Evolutionary conservation across 2,113 vertebrate genomes (phyloP), one percentile per base, ranked within the genome.

Genomic region (Ursus arctos): DNA sequence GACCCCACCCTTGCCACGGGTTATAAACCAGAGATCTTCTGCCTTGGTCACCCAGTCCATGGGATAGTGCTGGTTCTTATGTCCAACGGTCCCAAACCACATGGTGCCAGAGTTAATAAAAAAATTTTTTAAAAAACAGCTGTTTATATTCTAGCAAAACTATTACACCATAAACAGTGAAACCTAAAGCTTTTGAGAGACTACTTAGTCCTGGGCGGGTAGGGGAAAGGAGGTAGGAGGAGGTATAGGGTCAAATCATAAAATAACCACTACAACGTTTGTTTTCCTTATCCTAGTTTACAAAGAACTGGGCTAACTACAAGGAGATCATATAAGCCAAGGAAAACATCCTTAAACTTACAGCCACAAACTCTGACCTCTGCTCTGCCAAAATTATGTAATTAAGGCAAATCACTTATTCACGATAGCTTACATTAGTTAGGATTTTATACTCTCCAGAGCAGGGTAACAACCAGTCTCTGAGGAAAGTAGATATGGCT

Each of bases 151-250:
- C 80, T 87, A 14, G 33, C 47, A 97, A 95, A 96, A 94, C 19
- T 80, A 87, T 96, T 94, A 79, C 18, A 95, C 61, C 43, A 88
- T 85, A 57, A 95, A 10, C 6, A 86, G 31, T 93, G 65, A 96
- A 96, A 97, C 22, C 61, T 95, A 92, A 96, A 92, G 53, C 61
- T 95, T 95, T 83, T 90, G 21, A 88, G 61, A 82, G 12, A 88
- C 55, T 47, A 49, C 12, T 93, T 81, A 53, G 31, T 72, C 77
- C 96, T 95, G 31, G 55, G 24, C 26, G 24, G 2, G 5, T 3
- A 28, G 43, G 67, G 13, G 12, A 28, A 18, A 10, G 4, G n/a
- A 65, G 11, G 10, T 19, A 61, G 77, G 16, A 59, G 47, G 18
- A 55, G 40, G 59, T 90, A 95, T 21, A 96, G 91, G 96, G 96